Evolutionary conservation across 2,888 invertebrate genomes (phyloP), one percentile per base, ranked within the genome.

Genomic region (Epirrita christyi): DNA sequence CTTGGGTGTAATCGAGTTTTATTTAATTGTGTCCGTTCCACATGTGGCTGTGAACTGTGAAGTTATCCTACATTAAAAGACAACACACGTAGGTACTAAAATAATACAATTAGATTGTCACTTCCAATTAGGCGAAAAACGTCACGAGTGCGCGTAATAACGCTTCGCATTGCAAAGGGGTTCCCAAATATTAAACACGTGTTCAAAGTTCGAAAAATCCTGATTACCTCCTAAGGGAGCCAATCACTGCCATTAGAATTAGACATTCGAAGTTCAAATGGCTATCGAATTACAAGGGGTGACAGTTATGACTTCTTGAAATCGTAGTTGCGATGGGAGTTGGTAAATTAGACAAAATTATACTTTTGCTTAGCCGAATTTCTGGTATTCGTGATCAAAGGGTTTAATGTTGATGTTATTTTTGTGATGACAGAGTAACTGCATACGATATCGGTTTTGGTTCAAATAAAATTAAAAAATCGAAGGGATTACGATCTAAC

Each of bases 231-330:
- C 90, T 87, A 66, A 80, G 87, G 92, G 92, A 91, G 85, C 86
- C 90, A 91, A 90, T 92, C 88, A 89, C 83, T 73, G 83, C 81
- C 81, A 88, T 89, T 89, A 89, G 86, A 90, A 90, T 90, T 89
- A 90, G 90, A 89, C 88, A 88, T 89, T 88, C 80, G 78, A 81
- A 80, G 81, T 86, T 85, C 83, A 83, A 87, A 86, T 83, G 75
- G 76, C 76, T 87, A 90, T 90, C 87, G 71, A 79, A 79, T 90
- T 88, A 81, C 89, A 72, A 78, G 71, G 89, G 88, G 88, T 80
- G 83, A 81, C 80, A 80, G 75, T 76, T 78, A 73, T 72, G 73
- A 73, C 68, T 69, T 70, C 68, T 71, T 66, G 64, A 75, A 73
- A 62, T 41, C 54, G 34, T 46, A 49, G 42, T 46, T 51, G 52